Evolutionary conservation across 2,797 vertebrate genomes (phyloP), one percentile per base, ranked within the genome.

Genomic region (Poecilia gillii): DNA sequence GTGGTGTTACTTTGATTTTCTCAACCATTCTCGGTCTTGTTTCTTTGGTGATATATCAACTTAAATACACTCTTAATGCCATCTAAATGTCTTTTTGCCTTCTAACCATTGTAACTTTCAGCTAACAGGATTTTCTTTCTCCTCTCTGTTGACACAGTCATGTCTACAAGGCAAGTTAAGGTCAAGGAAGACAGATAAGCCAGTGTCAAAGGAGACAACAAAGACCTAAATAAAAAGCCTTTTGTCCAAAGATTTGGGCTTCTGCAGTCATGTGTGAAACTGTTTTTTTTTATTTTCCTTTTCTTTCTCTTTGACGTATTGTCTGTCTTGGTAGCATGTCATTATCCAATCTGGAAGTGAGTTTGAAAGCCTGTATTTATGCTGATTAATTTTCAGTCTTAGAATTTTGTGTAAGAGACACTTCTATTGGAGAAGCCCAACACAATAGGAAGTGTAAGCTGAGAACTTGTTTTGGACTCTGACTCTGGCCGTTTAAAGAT

Each of bases 121-220:
- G 78, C 77, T 59, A 76, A 88, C 77, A 90, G 77, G 31, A 78
- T 78, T 73, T 88, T 78, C 82, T 92, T 93, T 94, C 90, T 89
- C 73, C 49, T 79, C 78, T 59, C 41, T 94, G 90, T 95, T 93
- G 90, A 93, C 92, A 88, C 85, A 93, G 92, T 93, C 92, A 83
- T 92, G 93, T 94, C 93, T 89, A 95, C 92, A 93, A 85, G 91
- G 84, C 89, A 93, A 84, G 88, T 88, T 91, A 89, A 92, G 92
- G 93, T 92, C 91, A 93, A 84, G 74, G 83, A 89, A 95, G 89
- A 92, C 85, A 90, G 90, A 89, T 91, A 94, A 92, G 86, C 80
- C 87, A 78, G 84, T 93, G 93, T 94, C 87, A 91, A 91, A 93
- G 87, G 87, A 81, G 80, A 90, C 82, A 80, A 91, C 89, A 85